phyloP scores from a whole-genome alignment of 1,140 invertebrate genomes.

The Drosophila nigromelanica region DNA sequence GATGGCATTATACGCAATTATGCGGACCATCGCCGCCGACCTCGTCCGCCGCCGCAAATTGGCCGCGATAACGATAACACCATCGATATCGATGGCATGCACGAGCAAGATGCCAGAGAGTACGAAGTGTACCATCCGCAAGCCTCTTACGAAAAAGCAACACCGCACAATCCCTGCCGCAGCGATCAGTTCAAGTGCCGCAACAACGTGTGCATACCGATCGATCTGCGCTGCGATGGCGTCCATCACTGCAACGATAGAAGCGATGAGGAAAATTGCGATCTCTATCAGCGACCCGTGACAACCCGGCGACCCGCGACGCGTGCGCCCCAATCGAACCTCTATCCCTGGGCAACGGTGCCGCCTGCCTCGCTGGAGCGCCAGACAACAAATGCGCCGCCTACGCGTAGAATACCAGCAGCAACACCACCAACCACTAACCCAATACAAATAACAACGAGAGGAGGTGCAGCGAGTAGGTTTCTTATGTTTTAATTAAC shows the following conservation, averaged over 20 bases:
- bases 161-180: conserved; percentile 52
- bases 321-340: neutral
- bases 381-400: conserved; percentile 15
- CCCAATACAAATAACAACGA: conserved; percentile 53
- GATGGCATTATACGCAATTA: conserved; percentile 67
- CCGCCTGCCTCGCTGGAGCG: conserved; percentile 19
- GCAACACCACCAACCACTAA: conserved; percentile 56
- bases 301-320: conserved; percentile 23
- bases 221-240: conserved; percentile 89
- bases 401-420: conserved; percentile 1
- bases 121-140: conserved; percentile 51
- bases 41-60: conserved; percentile 10
- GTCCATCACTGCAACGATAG: conserved; percentile 89
- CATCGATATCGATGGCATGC: conserved; percentile 21
- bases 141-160: conserved; percentile 54
- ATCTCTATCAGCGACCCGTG: conserved; percentile 40
- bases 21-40: conserved; percentile 21
- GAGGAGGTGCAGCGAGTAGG: conserved; percentile 56
- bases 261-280: conserved; percentile 89
- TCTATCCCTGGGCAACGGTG: conserved; percentile 1
- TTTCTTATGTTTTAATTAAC: conserved; percentile 22
- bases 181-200: conserved; percentile 84
- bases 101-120: conserved; percentile 48
- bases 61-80: conserved; percentile 25
- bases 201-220: conserved; percentile 88